A percentile compares a stretch with the other conserved stretches of the same genome.
phyloP scores from a whole-genome alignment of 2,888 invertebrate species.

The Pyrrhia umbra region DNA sequence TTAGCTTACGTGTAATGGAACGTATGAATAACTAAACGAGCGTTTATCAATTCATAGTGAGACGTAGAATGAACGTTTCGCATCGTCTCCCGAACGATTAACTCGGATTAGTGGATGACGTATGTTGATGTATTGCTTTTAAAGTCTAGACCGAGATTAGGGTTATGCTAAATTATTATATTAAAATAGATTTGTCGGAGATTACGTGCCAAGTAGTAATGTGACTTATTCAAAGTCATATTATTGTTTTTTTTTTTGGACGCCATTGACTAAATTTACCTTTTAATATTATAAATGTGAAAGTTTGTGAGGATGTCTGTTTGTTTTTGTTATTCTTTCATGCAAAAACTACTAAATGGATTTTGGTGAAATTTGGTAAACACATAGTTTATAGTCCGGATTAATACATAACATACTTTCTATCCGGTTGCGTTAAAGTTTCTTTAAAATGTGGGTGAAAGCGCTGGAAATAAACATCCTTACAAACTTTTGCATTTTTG shows the following conservation, averaged over 20 bases:
- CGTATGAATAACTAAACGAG: conserved; percentile 32
- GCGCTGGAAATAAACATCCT: too few species aligned
- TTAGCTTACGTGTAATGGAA: conserved; percentile 10
- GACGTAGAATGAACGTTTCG: conserved; percentile 35
- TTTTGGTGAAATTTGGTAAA: too few species aligned
- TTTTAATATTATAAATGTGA: too few species aligned
- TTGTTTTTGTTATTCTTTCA: too few species aligned
- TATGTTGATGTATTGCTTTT: conserved; percentile 14
- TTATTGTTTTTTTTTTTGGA: background rate
- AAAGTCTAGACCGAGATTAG: background rate
- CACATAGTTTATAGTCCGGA: too few species aligned
- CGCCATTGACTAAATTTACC: background rate
- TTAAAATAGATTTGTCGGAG: background rate
- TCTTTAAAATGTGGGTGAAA: too few species aligned
- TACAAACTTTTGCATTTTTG: too few species aligned
- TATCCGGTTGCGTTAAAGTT: too few species aligned
- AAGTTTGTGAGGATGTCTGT: too few species aligned
- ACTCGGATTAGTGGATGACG: conserved; percentile 26
- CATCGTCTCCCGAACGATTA: conserved; percentile 25
- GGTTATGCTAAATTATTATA: background rate
- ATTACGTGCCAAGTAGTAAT: too few species aligned
- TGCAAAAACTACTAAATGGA: too few species aligned
- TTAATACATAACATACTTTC: too few species aligned
- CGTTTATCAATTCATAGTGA: conserved; percentile 40
- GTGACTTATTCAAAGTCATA: background rate